Evolutionary conservation across 2,797 vertebrate genomes (phyloP).

Genomic region (Gastrophryne carolinensis): DNA sequence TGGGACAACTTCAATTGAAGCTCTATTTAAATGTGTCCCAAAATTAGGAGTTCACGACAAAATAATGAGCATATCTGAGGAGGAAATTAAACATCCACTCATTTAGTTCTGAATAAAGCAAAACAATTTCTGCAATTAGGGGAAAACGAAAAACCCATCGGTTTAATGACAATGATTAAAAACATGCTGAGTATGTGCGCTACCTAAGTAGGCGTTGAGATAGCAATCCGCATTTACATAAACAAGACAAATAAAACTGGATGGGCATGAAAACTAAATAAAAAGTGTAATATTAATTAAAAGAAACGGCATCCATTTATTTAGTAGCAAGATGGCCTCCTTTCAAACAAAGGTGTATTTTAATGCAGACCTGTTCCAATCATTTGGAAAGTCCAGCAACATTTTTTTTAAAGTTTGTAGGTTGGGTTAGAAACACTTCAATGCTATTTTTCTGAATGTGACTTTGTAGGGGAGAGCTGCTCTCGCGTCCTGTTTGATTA

Average conservation of each 20-base stretch:
- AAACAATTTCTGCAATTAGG: not conserved
- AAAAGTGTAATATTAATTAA: slow-evolving; percentile 7
- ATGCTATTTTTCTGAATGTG: too few relatives aligned
- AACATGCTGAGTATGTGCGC: slow-evolving; percentile 21
- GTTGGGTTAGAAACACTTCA: too few relatives aligned
- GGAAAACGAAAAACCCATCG: not conserved
- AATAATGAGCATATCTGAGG: not conserved
- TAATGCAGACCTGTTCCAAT: too few relatives aligned
- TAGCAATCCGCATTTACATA: slow-evolving; percentile 8
- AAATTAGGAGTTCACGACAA: not conserved
- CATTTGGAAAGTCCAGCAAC: too few relatives aligned
- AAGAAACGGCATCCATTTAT: not conserved
- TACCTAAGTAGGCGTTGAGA: slow-evolving; percentile 13
- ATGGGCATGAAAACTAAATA: slow-evolving; percentile 1
- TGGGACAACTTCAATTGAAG: too few relatives aligned
- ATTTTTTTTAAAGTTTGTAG: too few relatives aligned
- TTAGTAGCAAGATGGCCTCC: too few relatives aligned
- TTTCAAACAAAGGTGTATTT: too few relatives aligned
- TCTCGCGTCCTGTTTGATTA: too few relatives aligned
- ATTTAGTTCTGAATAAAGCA: not conserved
- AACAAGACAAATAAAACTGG: slow-evolving; percentile 11
- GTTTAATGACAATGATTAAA: slow-evolving; percentile 19
- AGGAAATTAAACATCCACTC: not conserved
- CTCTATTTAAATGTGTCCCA: not conserved
- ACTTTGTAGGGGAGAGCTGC: too few relatives aligned